A percentile compares a stretch with the other conserved stretches of the same genome.
Conservation (phyloP, 2,113 vertebrate species). For the Indicator maculatus region DNA sequence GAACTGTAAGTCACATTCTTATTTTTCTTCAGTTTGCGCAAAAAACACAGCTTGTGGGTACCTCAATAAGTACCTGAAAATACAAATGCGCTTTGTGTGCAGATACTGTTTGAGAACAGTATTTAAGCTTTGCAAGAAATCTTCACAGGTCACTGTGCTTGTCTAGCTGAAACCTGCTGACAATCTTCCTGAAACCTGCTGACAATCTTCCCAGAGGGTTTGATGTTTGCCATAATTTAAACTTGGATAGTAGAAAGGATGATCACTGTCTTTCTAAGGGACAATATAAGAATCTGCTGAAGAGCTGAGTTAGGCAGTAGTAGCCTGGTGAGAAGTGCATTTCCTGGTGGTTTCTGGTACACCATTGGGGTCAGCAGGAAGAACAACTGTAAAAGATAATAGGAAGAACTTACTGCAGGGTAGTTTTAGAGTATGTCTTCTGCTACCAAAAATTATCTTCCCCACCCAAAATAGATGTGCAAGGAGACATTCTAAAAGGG, state of each 20-base stretch:
- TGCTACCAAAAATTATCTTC: not conserved
- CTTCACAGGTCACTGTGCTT: not conserved
- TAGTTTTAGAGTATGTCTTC: not conserved
- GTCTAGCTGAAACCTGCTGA: not conserved
- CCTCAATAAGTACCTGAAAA: not conserved
- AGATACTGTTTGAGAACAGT: not conserved
- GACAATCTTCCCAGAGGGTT: not conserved
- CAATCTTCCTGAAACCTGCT: not conserved
- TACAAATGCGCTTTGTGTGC: not conserved
- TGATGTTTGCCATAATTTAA: not conserved
- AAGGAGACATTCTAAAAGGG: not conserved
- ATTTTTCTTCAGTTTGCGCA: not conserved
- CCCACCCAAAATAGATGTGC: not conserved
- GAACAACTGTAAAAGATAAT: not conserved
- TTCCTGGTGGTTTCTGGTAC: not conserved
- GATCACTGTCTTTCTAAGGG: not conserved
- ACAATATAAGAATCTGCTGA: not conserved
- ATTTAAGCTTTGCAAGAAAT: not conserved
- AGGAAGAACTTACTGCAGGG: not conserved
- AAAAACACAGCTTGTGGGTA: not conserved
- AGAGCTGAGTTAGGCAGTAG: not conserved
- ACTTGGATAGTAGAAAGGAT: not conserved
- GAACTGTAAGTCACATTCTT: constrained; percentile 81
- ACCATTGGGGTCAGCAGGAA: not conserved
- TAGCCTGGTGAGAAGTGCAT: not conserved